Evolutionary conservation across 2,113 vertebrate species (phyloP), one percentile per base, ranked within the genome.

Genomic region (Corvus moneduloides): DNA sequence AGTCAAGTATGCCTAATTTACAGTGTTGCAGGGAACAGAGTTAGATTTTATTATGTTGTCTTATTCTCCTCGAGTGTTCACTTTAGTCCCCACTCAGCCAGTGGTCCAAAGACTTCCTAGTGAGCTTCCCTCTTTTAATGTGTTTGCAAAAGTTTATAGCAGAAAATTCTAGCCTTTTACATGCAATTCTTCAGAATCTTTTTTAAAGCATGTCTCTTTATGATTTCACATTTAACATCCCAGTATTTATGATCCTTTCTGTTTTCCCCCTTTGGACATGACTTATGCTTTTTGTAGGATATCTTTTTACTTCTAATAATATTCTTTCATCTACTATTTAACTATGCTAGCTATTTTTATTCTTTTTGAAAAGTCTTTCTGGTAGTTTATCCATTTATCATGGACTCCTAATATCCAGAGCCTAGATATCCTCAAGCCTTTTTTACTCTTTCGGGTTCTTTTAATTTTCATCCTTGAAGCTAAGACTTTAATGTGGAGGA

Each of bases 311-410:
- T 91, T 74, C 80, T 87, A 91, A 91, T 69, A 87, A 89, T 92
- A 69, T 51, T 86, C 80, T 90, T 96, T 85, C 80, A 86, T 94
- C 68, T 91, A 23, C 89, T 89, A 55, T 78, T 94, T 91, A 84
- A 84, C 87, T 46, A 66, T 59, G 55, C 56, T 54, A 69, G 54
- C 89, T 95, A 77, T 89, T 95, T 95, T 89, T 87, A 87, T 71
- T 89, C 89, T 84, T 87, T 91, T 86, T 69, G 55, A 77, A 91
- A 89, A 81, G 33, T 11, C 43, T 81, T 87, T 91, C 80, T 91
- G 39, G 64, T 81, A 41, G 84, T 87, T 89, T 76, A 80, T 87
- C 55, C 46, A 92, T 96, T 89, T 90, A 83, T 90, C 91, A 88
- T 37, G 59, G 59, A 13, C 28, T 89, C 55, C n/a, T 62, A 77